Evolutionary conservation across 1,140 invertebrate species (phyloP).

Genomic region (Hestina assimilis): DNA sequence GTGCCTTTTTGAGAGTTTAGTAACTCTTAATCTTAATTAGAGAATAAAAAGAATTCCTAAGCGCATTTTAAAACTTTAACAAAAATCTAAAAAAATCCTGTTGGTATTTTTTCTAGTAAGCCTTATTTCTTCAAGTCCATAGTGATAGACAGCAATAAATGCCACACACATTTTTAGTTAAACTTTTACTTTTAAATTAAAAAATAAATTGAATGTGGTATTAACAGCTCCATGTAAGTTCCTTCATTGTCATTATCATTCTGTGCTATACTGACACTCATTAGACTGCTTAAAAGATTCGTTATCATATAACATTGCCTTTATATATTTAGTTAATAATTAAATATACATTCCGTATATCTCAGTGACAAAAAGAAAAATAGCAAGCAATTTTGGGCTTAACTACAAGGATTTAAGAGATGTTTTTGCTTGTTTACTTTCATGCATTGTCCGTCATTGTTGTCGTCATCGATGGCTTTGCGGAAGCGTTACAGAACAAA

Average conservation of each 20-base stretch:
- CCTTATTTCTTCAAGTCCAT: too few relatives aligned
- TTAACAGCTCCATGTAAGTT: background rate
- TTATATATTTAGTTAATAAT: constrained; percentile 11
- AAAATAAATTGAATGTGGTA: background rate
- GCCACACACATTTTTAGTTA: too few relatives aligned
- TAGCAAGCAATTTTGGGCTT: background rate
- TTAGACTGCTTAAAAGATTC: constrained; percentile 66
- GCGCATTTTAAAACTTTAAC: too few relatives aligned
- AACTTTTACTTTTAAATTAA: too few relatives aligned
- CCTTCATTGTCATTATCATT: constrained; percentile 33
- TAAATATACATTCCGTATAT: constrained; percentile 9
- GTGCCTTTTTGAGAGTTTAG: too few relatives aligned
- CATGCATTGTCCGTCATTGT: background rate
- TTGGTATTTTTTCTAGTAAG: too few relatives aligned
- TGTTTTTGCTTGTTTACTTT: background rate
- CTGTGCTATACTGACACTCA: constrained; percentile 62
- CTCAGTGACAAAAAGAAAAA: background rate
- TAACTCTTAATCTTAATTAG: too few relatives aligned
- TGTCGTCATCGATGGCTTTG: background rate
- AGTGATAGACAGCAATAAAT: too few relatives aligned
- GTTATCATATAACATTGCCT: constrained; percentile 61
- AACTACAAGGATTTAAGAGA: too few relatives aligned
- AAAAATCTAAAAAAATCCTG: too few relatives aligned
- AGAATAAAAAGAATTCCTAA: too few relatives aligned
- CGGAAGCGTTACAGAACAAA: constrained; percentile 1